Evolutionary conservation across 2,797 vertebrate species (phyloP).

Genomic region (Cichlasoma orientale): DNA sequence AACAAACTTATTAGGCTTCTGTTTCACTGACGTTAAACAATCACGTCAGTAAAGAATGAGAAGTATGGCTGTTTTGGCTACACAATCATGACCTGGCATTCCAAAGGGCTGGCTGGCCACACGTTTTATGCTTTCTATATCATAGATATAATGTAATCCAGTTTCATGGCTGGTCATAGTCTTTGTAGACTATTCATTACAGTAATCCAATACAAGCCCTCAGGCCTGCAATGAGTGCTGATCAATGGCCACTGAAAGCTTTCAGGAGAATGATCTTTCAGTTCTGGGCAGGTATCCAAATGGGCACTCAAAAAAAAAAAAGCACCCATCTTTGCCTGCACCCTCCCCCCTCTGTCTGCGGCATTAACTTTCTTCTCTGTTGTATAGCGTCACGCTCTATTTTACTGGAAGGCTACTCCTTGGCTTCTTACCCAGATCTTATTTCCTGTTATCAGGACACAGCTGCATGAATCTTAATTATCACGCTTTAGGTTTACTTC

Average conservation of each 20-base stretch:
- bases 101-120: not conserved
- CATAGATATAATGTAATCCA: slow-evolving; percentile 26
- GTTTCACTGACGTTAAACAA: not conserved
- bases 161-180: slow-evolving; percentile 13
- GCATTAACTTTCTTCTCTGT: slow-evolving; percentile 37
- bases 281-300: slow-evolving; percentile 70
- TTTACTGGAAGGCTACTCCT: slow-evolving; percentile 65
- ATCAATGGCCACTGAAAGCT: slow-evolving; percentile 66
- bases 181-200: slow-evolving; percentile 57
- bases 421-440: slow-evolving; percentile 39
- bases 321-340: slow-evolving; percentile 27
- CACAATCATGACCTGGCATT: not conserved
- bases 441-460: slow-evolving; percentile 17
- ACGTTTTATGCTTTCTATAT: slow-evolving; percentile 7
- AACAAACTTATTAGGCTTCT: not conserved
- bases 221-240: slow-evolving; percentile 29
- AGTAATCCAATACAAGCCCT: slow-evolving; percentile 56
- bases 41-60: not conserved
- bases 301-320: slow-evolving; percentile 52
- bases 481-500: slow-evolving; percentile 27
- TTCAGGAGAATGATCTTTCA: slow-evolving; percentile 67
- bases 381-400: slow-evolving; percentile 39
- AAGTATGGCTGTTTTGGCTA: not conserved
- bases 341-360: slow-evolving; percentile 10
- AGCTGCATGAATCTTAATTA: slow-evolving; percentile 38